Evolutionary conservation across 1,140 invertebrate genomes (phyloP).

Genomic region (Neocloeon triangulifer): DNA sequence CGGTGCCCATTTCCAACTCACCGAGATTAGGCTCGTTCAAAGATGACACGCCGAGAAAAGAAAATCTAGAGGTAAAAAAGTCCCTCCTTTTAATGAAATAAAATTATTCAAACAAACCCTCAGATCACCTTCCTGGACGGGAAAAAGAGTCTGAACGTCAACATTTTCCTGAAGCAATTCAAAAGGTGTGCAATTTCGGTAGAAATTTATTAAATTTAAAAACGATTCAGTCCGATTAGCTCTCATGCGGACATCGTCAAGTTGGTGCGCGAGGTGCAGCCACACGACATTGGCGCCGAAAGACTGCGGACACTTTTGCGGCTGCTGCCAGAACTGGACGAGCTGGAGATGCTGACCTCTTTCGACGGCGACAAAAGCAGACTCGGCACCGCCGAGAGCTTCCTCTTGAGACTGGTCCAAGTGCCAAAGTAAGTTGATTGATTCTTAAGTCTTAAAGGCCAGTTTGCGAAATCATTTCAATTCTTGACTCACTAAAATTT

Average conservation of each 20-base stretch:
- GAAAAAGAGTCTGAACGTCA: slow-evolving; percentile 90
- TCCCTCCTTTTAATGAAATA: neutral
- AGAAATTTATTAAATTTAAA: slow-evolving; percentile 1
- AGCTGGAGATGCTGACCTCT: slow-evolving; percentile 70
- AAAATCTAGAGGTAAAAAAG: slow-evolving; percentile 16
- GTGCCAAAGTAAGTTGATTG: slow-evolving; percentile 68
- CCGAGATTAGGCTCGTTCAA: slow-evolving; percentile 13
- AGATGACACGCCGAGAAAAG: slow-evolving; percentile 14
- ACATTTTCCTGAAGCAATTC: slow-evolving; percentile 97
- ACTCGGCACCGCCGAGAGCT: slow-evolving; percentile 80
- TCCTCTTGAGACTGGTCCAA: slow-evolving; percentile 64
- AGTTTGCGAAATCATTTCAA: neutral
- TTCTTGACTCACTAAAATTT: too few relatives aligned
- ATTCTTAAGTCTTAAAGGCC: neutral
- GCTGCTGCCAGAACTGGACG: slow-evolving; percentile 80
- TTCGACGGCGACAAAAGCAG: slow-evolving; percentile 63
- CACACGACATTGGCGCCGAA: slow-evolving; percentile 80
- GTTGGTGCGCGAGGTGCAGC: slow-evolving; percentile 59
- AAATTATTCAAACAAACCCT: slow-evolving; percentile 15
- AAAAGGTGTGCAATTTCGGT: slow-evolving; percentile 34
- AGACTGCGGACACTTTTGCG: slow-evolving; percentile 75
- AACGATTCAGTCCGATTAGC: slow-evolving; percentile 20
- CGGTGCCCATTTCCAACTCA: too few relatives aligned
- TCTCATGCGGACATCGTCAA: slow-evolving; percentile 80
- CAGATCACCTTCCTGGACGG: slow-evolving; percentile 73